Evolutionary conservation across 2,888 invertebrate genomes (phyloP).

Genomic region (Lasius fuliginosus): DNA sequence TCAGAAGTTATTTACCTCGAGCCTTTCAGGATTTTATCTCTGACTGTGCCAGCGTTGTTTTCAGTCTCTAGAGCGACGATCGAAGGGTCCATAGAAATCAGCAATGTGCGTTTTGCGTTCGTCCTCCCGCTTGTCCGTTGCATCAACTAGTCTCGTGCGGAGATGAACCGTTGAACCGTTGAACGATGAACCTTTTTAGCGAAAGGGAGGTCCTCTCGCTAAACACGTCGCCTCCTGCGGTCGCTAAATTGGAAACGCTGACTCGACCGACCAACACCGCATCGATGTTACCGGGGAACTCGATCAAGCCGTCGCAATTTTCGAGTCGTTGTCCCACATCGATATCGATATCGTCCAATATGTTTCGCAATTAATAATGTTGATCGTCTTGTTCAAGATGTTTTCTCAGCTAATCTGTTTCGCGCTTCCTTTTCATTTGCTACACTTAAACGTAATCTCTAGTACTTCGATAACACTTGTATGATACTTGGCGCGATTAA

Average conservation of each 20-base stretch:
- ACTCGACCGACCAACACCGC: conserved; percentile 51
- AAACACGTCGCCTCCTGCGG: conserved; percentile 5
- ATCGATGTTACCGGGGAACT: conserved; percentile 67
- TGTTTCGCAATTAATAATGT: not conserved
- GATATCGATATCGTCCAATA: conserved; percentile 27
- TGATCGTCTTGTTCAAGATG: conserved; percentile 6
- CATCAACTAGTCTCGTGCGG: not conserved
- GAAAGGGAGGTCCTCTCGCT: not conserved
- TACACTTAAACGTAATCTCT: conserved; percentile 16
- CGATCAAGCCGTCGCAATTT: conserved; percentile 53
- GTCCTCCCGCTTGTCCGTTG: not conserved
- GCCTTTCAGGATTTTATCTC: not conserved
- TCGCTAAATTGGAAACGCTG: conserved; percentile 46
- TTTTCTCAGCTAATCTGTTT: not conserved
- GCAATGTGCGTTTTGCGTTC: not conserved
- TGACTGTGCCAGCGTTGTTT: not conserved
- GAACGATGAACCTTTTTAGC: not conserved
- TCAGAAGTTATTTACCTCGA: not conserved
- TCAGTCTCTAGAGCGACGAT: not conserved
- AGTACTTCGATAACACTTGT: not conserved
- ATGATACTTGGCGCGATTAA: not conserved
- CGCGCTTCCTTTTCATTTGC: not conserved
- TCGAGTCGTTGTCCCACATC: conserved; percentile 21
- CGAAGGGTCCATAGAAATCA: not conserved
- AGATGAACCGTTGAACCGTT: not conserved